Conservation (phyloP, 92 coral and sea anemone species). For the Blastomussa wellsi region DNA sequence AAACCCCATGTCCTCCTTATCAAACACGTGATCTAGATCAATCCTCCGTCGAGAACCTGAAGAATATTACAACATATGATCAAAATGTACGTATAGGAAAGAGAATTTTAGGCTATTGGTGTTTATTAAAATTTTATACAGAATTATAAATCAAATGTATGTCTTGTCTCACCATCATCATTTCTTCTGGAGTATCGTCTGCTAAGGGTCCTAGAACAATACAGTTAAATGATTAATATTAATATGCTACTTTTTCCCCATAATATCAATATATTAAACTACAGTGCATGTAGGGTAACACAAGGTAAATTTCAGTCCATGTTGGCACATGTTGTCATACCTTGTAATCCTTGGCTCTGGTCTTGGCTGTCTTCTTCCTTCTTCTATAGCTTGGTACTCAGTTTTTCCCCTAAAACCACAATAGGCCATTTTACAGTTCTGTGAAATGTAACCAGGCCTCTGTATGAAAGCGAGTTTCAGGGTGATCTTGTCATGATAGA, state of each 20-base stretch:
- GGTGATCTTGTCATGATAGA: too few relatives aligned
- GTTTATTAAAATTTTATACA: not conserved
- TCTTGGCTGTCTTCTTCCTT: slow-evolving; percentile 81
- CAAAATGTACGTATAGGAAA: not conserved
- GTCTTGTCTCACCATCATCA: slow-evolving; percentile 43
- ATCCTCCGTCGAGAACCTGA: slow-evolving; percentile 59
- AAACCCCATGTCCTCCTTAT: slow-evolving; percentile 47
- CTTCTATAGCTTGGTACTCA: slow-evolving; percentile 93
- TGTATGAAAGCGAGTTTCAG: too few relatives aligned
- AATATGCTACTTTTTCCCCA: too few relatives aligned
- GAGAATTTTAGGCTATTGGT: not conserved
- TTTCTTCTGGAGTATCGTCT: slow-evolving; percentile 88
- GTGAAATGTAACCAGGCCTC: too few relatives aligned
- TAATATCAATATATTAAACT: too few relatives aligned
- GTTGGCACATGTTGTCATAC: slow-evolving; percentile 31
- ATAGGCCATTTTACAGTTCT: too few relatives aligned
- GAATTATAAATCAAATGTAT: not conserved
- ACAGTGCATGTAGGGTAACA: not conserved
- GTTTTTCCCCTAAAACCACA: slow-evolving; percentile 86
- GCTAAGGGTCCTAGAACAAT: slow-evolving; percentile 72
- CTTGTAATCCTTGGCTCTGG: slow-evolving; percentile 89
- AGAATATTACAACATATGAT: not conserved
- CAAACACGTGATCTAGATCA: slow-evolving; percentile 65
- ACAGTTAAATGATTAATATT: too few relatives aligned
- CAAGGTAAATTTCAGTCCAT: too few relatives aligned